Percentiles rank a stretch among this genome's conserved stretches.
phyloP scores from a whole-genome alignment of 2,888 invertebrate species.

The Callyntrura guangdongensis region DNA sequence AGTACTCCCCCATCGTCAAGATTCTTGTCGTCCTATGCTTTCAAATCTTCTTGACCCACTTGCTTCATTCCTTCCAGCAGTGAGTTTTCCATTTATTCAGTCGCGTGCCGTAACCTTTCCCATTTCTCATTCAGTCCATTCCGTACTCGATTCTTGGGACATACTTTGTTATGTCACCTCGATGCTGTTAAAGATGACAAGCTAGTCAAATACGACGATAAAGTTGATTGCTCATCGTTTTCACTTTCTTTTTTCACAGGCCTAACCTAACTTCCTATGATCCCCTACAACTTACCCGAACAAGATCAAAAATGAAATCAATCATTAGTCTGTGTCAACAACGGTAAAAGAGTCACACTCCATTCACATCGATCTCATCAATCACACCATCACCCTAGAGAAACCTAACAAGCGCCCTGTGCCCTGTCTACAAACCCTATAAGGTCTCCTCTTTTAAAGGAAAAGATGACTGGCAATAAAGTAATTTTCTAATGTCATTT shows the following conservation, averaged over 20 bases:
- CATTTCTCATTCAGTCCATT: not conserved
- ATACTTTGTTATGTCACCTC: constrained; percentile 52
- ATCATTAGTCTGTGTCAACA: constrained; percentile 84
- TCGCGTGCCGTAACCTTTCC: not conserved
- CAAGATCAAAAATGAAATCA: constrained; percentile 85
- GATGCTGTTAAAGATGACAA: constrained; percentile 27
- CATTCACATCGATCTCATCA: constrained; percentile 70
- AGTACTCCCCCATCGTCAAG: not conserved
- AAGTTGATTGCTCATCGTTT: constrained; percentile 67
- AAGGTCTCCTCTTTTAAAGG: constrained; percentile 46
- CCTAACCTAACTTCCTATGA: constrained; percentile 81
- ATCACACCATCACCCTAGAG: constrained; percentile 74
- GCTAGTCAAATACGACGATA: constrained; percentile 72
- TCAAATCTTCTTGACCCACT: not conserved
- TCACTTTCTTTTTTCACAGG: constrained; percentile 71
- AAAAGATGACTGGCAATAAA: constrained; percentile 52
- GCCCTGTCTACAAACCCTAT: constrained; percentile 65
- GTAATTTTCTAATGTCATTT: not conserved
- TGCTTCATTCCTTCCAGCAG: not conserved
- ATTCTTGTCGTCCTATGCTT: constrained; percentile 14
- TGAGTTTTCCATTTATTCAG: not conserved
- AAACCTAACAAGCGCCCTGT: constrained; percentile 77
- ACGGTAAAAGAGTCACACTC: constrained; percentile 76
- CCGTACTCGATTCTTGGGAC: not conserved
- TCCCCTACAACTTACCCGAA: constrained; percentile 84